Evolutionary conservation across 2,113 vertebrate genomes (phyloP).

Genomic region (Thalassarche chlororhynchos): DNA sequence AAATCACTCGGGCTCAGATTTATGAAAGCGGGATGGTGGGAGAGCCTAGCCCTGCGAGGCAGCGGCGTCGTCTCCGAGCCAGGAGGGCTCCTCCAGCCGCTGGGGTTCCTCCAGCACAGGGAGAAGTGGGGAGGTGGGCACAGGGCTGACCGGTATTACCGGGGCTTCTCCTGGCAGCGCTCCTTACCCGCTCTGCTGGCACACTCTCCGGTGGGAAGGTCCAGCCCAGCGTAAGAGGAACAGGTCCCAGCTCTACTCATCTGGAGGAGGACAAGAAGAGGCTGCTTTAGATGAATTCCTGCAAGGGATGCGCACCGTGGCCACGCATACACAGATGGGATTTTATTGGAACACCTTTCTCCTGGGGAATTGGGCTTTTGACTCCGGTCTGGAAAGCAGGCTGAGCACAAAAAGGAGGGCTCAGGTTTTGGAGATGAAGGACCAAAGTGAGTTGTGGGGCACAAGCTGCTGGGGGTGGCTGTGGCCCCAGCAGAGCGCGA

Average conservation of each 20-base stretch:
- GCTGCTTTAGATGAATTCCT: not conserved
- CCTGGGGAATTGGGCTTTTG: rapidly evolving
- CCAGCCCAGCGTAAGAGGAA: not conserved
- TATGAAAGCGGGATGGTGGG: not conserved
- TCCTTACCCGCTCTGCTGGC: not conserved
- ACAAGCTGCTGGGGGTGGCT: not conserved
- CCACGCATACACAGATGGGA: rapidly evolving
- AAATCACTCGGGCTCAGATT: not conserved
- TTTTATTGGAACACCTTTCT: not conserved
- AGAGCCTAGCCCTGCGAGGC: not conserved
- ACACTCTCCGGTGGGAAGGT: not conserved
- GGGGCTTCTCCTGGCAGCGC: not conserved
- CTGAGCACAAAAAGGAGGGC: not conserved
- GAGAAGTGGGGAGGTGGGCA: too few relatives aligned
- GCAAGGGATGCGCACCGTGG: too few relatives aligned
- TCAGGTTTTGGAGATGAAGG: rapidly evolving
- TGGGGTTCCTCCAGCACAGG: not conserved
- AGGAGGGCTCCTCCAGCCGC: not conserved
- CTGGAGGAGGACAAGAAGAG: not conserved
- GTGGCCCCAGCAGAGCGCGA: not conserved
- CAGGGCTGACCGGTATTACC: rapidly evolving
- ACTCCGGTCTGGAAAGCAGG: not conserved
- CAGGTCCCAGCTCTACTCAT: not conserved
- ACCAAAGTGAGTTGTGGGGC: rapidly evolving
- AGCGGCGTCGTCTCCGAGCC: not conserved